These are phyloP conservation scores for Dendrolimus pini DNA, from an alignment of 2,888 invertebrate species.

Conservation along the genomic window DNA sequence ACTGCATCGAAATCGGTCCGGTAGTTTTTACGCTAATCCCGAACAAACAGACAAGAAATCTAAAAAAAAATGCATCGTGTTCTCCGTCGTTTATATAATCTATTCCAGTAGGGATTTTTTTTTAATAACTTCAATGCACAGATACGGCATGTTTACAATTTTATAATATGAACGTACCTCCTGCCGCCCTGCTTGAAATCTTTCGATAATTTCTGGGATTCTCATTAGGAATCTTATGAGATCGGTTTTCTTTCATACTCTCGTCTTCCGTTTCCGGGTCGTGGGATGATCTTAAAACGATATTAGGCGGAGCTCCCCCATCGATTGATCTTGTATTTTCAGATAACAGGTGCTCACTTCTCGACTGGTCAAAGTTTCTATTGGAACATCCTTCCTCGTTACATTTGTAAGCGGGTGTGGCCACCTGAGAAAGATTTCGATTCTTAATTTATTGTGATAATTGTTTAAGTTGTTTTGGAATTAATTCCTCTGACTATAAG, in stretches of 20 bases:
- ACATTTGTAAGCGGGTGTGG: conserved; percentile 11
- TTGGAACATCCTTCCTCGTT: conserved; percentile 3
- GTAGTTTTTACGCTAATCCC: no score
- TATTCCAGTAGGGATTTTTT: no score
- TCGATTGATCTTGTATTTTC: conserved; percentile 9
- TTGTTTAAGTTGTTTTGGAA: no score
- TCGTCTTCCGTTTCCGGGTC: conserved; percentile 6
- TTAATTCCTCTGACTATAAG: no score
- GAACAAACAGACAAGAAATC: no score
- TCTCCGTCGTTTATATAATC: no score
- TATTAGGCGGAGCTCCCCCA: background rate
- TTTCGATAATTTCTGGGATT: conserved; percentile 10
- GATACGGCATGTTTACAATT: no score
- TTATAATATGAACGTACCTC: background rate
- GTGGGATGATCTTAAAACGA: background rate
- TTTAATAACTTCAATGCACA: no score
- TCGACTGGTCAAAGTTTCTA: conserved; percentile 2
- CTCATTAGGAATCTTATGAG: conserved; percentile 18
- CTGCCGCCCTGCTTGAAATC: conserved; percentile 12
- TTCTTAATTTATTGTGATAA: no score
- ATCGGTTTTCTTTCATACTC: no score
- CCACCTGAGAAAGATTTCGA: conserved; percentile 8
- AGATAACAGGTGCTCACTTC: conserved; percentile 7
- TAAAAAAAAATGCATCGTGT: no score
- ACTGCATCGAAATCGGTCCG: no score